Conservation (phyloP, 2,113 vertebrate genomes). For the Sprattus sprattus region DNA sequence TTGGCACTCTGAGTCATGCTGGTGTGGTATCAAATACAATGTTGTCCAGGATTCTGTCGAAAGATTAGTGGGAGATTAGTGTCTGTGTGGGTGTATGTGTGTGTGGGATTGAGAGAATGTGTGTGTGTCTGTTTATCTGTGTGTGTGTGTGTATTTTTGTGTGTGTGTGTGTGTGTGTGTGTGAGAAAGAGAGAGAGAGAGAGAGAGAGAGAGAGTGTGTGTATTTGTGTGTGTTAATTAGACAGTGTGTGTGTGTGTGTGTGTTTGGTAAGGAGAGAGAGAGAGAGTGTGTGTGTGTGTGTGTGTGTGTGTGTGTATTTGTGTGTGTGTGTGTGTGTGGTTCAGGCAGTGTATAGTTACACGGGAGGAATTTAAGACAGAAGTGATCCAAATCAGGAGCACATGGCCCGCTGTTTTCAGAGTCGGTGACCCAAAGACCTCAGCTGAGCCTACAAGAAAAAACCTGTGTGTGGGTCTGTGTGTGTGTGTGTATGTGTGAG, state of each 20-base stretch:
- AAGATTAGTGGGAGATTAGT: too few relatives aligned
- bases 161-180: slow-evolving; percentile 10
- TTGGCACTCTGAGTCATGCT: too few relatives aligned
- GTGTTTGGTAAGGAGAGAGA: not conserved
- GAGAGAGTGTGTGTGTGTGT: not conserved
- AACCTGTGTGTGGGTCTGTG: too few relatives aligned
- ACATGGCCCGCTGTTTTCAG: not conserved
- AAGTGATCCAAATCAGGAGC: not conserved
- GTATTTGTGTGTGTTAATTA: too few relatives aligned
- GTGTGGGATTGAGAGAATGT: not conserved
- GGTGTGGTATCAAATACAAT: too few relatives aligned
- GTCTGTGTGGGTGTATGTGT: too few relatives aligned
- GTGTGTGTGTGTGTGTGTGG: slow-evolving; percentile 1
- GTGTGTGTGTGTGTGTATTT: not conserved
- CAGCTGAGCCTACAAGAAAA: too few relatives aligned
- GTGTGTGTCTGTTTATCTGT: not conserved
- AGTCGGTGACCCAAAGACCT: not conserved
- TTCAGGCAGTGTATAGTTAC: not conserved
- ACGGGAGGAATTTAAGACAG: not conserved
- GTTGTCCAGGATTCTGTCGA: too few relatives aligned
- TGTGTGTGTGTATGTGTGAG: too few relatives aligned
- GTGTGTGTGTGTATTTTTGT: not conserved
- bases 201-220: not conserved
- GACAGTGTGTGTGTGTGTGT: not conserved
- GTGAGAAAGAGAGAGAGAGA: too few relatives aligned